Conservation (phyloP, 2,113 vertebrate genomes). For the Gasterosteus aculeatus region DNA sequence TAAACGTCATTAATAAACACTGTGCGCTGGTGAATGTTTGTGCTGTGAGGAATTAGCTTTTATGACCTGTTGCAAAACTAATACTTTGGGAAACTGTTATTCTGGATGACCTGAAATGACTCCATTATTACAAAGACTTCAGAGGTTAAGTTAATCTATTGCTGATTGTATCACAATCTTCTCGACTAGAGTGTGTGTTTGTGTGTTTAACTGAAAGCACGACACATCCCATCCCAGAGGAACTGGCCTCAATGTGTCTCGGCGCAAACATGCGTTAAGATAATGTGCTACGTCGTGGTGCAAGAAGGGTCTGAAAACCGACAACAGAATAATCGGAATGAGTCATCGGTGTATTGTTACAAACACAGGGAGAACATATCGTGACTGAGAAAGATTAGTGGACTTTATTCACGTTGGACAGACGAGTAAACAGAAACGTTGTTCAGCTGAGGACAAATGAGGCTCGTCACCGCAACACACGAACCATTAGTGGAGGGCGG, state of each 20-base stretch:
- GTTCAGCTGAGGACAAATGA: constrained; percentile 53
- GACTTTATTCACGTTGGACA: constrained; percentile 12
- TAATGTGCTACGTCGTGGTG: constrained; percentile 1
- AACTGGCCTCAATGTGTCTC: constrained; percentile 11
- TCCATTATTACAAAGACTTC: not conserved
- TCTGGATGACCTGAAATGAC: not conserved
- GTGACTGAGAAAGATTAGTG: constrained; percentile 31
- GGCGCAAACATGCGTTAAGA: constrained; percentile 21
- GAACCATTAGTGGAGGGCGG: constrained; percentile 3
- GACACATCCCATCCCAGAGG: constrained; percentile 29
- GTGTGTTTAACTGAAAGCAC: constrained; percentile 39
- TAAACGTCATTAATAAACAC: not conserved
- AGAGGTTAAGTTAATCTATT: not conserved
- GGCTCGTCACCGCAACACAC: constrained; percentile 54
- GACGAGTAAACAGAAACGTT: constrained; percentile 35
- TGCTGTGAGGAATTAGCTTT: not conserved
- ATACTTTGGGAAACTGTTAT: not conserved
- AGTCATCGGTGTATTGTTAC: not conserved
- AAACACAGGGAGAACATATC: constrained; percentile 22
- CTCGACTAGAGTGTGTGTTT: not conserved
- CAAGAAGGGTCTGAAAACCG: not conserved
- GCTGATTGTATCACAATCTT: constrained; percentile 7
- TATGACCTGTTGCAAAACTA: not conserved
- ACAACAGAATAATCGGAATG: not conserved
- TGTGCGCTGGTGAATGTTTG: not conserved